A percentile compares a stretch with the other conserved stretches of the same genome.
Evolutionary conservation across 2,797 vertebrate species (phyloP).

Genomic region (Gymnodraco acuticeps): DNA sequence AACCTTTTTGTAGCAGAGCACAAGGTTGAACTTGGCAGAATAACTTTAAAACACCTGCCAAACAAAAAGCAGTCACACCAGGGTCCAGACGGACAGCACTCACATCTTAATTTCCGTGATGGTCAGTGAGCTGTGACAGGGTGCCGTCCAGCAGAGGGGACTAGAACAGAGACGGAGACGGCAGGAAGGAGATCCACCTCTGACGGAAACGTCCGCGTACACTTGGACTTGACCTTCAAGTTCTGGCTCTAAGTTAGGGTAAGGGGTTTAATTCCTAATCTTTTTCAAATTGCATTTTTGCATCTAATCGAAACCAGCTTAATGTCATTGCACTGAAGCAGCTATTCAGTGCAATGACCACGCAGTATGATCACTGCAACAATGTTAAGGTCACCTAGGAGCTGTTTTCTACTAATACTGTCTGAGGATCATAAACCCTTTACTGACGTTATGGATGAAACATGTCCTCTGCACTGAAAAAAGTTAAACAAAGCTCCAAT

Average conservation of each 20-base stretch:
- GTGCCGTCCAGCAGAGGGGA: slow-evolving; percentile 56
- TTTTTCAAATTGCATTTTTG: not conserved
- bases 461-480: not conserved
- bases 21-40: slow-evolving; percentile 49
- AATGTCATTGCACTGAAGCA: slow-evolving; percentile 3
- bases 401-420: slow-evolving; percentile 2
- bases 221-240: slow-evolving; percentile 43
- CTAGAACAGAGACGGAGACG: slow-evolving; percentile 69
- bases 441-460: not conserved
- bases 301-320: not conserved
- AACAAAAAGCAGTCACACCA: slow-evolving; percentile 55
- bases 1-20: slow-evolving; percentile 29
- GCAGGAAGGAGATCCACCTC: slow-evolving; percentile 51
- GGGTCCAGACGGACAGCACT: slow-evolving; percentile 44
- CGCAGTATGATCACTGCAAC: not conserved
- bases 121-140: slow-evolving; percentile 75
- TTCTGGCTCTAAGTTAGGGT: slow-evolving; percentile 23
- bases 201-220: slow-evolving; percentile 17
- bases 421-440: not conserved
- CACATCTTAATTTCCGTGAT: slow-evolving; percentile 80
- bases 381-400: not conserved
- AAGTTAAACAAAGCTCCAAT: no score
- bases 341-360: not conserved
- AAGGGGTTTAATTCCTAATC: not conserved
- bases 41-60: slow-evolving; percentile 60